Evolutionary conservation across 2,797 vertebrate species (phyloP), one percentile per base, ranked within the genome.

Genomic region (Dipus sagitta): DNA sequence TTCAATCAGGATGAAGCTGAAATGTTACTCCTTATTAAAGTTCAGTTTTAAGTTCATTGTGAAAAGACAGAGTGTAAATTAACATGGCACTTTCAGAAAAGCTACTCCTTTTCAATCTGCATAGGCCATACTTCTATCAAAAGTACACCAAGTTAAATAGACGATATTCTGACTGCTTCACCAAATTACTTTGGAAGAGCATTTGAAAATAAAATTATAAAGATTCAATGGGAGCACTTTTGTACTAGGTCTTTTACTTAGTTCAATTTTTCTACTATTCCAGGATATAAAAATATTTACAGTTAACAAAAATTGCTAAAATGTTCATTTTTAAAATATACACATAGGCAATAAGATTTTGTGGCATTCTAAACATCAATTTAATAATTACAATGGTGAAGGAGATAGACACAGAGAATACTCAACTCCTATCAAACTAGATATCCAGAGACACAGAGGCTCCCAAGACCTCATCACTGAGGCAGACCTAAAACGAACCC

Each of bases 241-340:
- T 38, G 91, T 2, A 85, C 42, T 47, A 23, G 5, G 9, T 17
- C 24, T 42, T 78, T 42, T 3, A 54, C 9, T 5, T n/a, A 68
- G 86, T 87, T 86, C 24, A 91, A 75, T 64, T 86, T 88, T 93
- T 80, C 13, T 60, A 52, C 18, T 26, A 11, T 82, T 92, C 38
- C 30, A 86, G 68, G 11, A 20, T 68, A 92, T 70, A 84, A 72
- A 94, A 26, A 10, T 74, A 89, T 88, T 95, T 75, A 86, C 82
- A 74, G 21, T 60, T 26, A 60, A 65, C 9, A 32, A n/a, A 58
- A 78, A 18, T 23, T 68, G 1, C 28, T 54, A 83, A 83, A 88
- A 54, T 42, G 78, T 88, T 18, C 11, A 23, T 85, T 79, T 91
- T 88, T 88, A 17, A 11, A 20, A 2, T 78, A 20, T 74, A 23